phyloP scores from a whole-genome alignment of 37 sponge, comb jelly and placozoan species.

The Cliona cf. orientalis region DNA sequence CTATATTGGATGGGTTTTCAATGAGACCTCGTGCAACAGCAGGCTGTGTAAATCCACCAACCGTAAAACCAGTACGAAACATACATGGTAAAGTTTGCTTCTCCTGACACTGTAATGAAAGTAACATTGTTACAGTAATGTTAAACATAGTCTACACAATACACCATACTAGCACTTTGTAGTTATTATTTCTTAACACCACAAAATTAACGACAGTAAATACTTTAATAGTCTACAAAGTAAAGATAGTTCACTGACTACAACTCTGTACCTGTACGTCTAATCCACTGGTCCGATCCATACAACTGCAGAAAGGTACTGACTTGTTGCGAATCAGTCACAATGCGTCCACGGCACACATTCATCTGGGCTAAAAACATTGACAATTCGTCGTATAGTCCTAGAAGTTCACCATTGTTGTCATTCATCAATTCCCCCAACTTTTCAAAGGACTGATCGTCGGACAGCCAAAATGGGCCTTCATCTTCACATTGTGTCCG shows the following conservation, averaged over 20 bases:
- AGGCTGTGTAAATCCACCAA: constrained; percentile 27
- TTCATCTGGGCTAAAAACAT: constrained; percentile 33
- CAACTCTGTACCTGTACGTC: no score
- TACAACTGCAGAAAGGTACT: constrained; percentile 23
- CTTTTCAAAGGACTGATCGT: constrained; percentile 40
- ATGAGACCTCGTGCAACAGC: background rate
- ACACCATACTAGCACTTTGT: background rate
- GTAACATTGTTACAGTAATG: background rate
- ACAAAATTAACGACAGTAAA: no score
- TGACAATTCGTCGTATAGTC: constrained; percentile 29
- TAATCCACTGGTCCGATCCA: no score
- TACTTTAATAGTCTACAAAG: no score
- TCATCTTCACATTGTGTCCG: background rate
- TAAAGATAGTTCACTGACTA: no score
- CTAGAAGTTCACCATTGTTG: constrained; percentile 1
- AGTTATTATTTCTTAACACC: background rate
- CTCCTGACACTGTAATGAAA: constrained; percentile 14
- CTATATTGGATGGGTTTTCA: background rate
- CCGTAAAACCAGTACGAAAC: background rate
- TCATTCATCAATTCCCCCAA: constrained; percentile 5
- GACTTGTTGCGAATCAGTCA: no score
- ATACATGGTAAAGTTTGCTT: constrained; percentile 33
- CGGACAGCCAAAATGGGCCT: constrained; percentile 6
- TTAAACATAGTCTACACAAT: background rate
- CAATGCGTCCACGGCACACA: constrained; percentile 25